Evolutionary conservation across 2,113 vertebrate genomes (phyloP), one percentile per base, ranked within the genome.

Genomic region (Oriolus oriolus): DNA sequence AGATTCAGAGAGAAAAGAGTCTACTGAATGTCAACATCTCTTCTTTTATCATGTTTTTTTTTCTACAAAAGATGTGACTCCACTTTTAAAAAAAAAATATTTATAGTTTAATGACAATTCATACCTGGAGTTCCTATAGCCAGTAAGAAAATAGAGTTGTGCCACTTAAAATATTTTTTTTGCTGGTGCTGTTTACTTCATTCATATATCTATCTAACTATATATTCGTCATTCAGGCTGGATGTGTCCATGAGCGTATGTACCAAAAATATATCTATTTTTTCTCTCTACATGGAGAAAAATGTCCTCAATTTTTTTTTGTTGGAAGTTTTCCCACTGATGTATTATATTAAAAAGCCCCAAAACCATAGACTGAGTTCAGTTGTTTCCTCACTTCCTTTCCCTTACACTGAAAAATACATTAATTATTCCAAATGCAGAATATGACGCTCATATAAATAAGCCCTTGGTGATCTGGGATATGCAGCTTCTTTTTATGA

Each of bases 331-430:
- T 93, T 76, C 20, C 33, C 68, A 12, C 6, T 59, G 33, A 63
- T 14, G 3, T 20, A 64, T 7, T 41, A 2, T 33, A 16, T 13
- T 3, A 35, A 57, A 70, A 59, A 53, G 8, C 1, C 0, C 3
- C 11, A 4, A 52, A 61, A 33, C 6, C 15, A 13, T 22, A 50
- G 39, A 18, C 17, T 53, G 33, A 75, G 0, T 0, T 45, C 41
- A 81, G 35, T 3, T 60, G 10, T 52, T 87, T 8, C 6, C 9
- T 20, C 6, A 2, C 19, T 90, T 68, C 8, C 19, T 77, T 74
- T 69, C 7, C 17, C 31, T 82, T 37, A 77, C n/a, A 18, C 15
- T 37, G 23, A 35, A 53, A 79, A 81, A 49, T 16, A 16, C 1
- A 31, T n/a, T 5, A 42, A 69, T 41, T 16, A 35, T 9, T 21